Evolutionary conservation across 1,140 invertebrate genomes (phyloP), one percentile per base, ranked within the genome.

Genomic region (Lepidostoma basale): DNA sequence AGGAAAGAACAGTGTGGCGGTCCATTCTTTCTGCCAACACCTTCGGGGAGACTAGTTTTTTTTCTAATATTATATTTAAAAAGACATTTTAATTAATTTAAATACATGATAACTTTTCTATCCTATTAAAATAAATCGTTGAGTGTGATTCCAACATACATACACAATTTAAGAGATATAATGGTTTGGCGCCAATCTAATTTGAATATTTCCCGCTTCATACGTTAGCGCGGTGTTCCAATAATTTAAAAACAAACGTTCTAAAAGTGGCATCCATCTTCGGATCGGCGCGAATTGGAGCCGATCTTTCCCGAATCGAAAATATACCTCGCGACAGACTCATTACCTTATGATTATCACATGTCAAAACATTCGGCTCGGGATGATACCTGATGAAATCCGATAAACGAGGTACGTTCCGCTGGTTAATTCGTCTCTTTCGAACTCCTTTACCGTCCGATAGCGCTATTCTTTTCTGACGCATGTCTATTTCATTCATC

Each of bases 341-440:
- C 77, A 83, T 83, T 83, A 83, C 81, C 80, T 81, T 76, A 76
- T 81, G 79, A 83, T 83, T 82, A 83, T 83, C 81, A 79, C 80
- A 79, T 83, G 81, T 83, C 81, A 83, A 83, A 83, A 83, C 81
- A 83, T 83, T 40, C 62, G 44, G 62, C 16, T 49, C 14, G 44
- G 28, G 47, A 42, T 65, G 62, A 65, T 65, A 65, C 62, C 62
- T 65, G 62, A 79, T 81, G 79, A 81, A 83, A 83, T 83, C 80
- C 81, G 80, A 82, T 83, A 82, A 83, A 81, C 78, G 79, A 80
- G 78, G 77, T 79, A 80, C 77, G 77, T 78, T 79, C 77, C 75
- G 78, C 78, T 68, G 74, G 26, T 52, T 39, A 33, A 26, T 63
- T 23, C 16, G 14, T 47, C 60, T 47, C 60, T 63, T 33, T 63